Conservation (phyloP, 2,888 invertebrate genomes). For the Hedya salicella region DNA sequence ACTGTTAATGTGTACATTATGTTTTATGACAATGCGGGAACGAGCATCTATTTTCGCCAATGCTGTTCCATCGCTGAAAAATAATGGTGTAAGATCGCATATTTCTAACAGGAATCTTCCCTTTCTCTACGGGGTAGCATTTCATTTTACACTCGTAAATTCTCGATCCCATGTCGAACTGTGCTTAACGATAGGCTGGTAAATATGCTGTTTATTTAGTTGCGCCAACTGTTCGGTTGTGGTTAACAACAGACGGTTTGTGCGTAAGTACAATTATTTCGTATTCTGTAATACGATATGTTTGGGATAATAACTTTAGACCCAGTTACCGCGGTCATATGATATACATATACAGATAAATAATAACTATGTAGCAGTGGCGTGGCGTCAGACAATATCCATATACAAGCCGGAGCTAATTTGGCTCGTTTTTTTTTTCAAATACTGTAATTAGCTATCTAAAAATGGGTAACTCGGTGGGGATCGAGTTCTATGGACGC, state of each 20-base stretch:
- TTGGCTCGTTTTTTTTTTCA: no score
- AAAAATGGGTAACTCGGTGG: no score
- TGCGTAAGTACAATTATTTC: background rate
- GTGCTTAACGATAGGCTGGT: conserved; percentile 57
- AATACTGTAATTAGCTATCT: no score
- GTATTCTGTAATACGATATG: background rate
- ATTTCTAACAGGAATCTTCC: background rate
- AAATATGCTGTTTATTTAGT: conserved; percentile 34
- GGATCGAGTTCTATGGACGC: no score
- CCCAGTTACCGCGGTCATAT: background rate
- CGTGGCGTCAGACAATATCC: no score
- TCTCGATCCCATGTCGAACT: conserved; percentile 53
- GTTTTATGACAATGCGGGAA: conserved; percentile 60
- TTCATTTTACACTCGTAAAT: conserved; percentile 62
- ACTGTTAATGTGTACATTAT: conserved; percentile 41
- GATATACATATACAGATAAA: background rate
- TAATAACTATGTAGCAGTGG: no score
- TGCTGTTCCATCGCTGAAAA: conserved; percentile 30
- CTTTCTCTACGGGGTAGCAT: background rate
- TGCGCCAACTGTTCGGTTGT: conserved; percentile 20
- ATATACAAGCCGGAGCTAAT: no score
- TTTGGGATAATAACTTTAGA: background rate
- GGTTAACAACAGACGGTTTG: conserved; percentile 24
- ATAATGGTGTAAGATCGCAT: conserved; percentile 9
- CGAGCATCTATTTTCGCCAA: conserved; percentile 56